Evolutionary conservation across 1,140 invertebrate genomes (phyloP), one percentile per base, ranked within the genome.

Genomic region (Brachionus koreanus): DNA sequence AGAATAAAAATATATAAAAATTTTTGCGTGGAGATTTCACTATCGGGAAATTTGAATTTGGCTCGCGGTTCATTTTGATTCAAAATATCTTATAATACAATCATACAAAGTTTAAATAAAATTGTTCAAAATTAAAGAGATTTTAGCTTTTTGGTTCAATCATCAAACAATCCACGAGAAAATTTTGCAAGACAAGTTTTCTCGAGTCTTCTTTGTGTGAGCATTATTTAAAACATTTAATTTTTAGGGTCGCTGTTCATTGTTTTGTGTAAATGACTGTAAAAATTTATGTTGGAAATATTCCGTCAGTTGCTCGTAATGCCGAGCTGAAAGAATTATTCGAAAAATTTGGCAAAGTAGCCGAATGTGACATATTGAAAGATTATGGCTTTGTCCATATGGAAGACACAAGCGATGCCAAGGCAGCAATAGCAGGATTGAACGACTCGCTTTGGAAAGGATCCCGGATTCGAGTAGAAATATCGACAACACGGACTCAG

Each of bases 311-410:
- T 89, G 94, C 94, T 81, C 91, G 92, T 84, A 92, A 92, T 87
- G 91, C 91, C 83, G 94, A 96, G 87, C 91, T 97, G 83, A 92
- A 93, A 87, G 93, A 93, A 84, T 89, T 96, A 83, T 97, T 97
- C 90, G 94, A 95, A 89, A 94, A 95, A 87, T 95, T 93, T 92
- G 95, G 95, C 86, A 94, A 93, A 89, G 94, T 97, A 85, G 93
- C 95, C 83, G 95, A 97, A 91, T 97, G 95, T 89, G 95, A 96
- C 90, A 94, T 97, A 86, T 93, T 97, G 83, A 95, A 95, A 90
- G 96, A 96, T 90, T 97, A 95, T 92, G 95, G 94, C 85, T 97
- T 97, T 91, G 94, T 97, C 92, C 95, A 97, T 90, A 97, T 96
- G 94, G 93, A 95, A 90, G 93, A 93, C 88, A 94, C 95, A 88